A percentile compares a stretch with the other conserved stretches of the same genome.
These are phyloP conservation scores for Galaxias olidus DNA, from an alignment of 2,797 vertebrate species.

Conservation along the genomic window DNA sequence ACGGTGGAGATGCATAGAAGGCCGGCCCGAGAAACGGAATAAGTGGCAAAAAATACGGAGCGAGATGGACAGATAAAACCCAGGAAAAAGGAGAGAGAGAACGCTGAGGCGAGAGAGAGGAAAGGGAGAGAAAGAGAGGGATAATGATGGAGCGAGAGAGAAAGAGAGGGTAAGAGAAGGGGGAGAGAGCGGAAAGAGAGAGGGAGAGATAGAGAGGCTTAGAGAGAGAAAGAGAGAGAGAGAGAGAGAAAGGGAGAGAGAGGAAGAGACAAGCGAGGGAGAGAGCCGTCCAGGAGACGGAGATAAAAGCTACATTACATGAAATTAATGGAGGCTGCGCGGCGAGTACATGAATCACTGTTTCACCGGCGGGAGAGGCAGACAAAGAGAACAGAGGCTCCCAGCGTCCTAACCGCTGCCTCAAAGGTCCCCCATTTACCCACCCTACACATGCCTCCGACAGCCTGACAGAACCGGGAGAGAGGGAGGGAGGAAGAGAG, in stretches of 20 bases:
- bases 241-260: constrained; percentile 70
- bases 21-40: constrained; percentile 54
- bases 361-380: constrained; percentile 85
- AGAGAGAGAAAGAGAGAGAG: constrained; percentile 45
- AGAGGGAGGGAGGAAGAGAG: constrained; percentile 21
- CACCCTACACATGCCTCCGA: constrained; percentile 81
- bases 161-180: constrained; percentile 48
- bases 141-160: constrained; percentile 61
- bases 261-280: constrained; percentile 46
- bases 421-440: constrained; percentile 93
- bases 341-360: constrained; percentile 95
- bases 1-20: constrained; percentile 53
- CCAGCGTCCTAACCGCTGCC: constrained; percentile 87
- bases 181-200: constrained; percentile 52
- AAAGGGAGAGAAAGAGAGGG: constrained; percentile 58
- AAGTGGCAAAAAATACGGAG: neutral
- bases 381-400: constrained; percentile 89
- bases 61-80: neutral
- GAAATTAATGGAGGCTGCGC: constrained; percentile 95
- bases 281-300: constrained; percentile 83
- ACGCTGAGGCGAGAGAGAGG: constrained; percentile 61
- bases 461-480: constrained; percentile 70
- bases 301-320: constrained; percentile 98
- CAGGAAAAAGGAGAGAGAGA: constrained; percentile 4
- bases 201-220: constrained; percentile 44